These are phyloP conservation scores for Nymphicus hollandicus DNA, from an alignment of 2,113 vertebrate species.

Conservation along the genomic window DNA sequence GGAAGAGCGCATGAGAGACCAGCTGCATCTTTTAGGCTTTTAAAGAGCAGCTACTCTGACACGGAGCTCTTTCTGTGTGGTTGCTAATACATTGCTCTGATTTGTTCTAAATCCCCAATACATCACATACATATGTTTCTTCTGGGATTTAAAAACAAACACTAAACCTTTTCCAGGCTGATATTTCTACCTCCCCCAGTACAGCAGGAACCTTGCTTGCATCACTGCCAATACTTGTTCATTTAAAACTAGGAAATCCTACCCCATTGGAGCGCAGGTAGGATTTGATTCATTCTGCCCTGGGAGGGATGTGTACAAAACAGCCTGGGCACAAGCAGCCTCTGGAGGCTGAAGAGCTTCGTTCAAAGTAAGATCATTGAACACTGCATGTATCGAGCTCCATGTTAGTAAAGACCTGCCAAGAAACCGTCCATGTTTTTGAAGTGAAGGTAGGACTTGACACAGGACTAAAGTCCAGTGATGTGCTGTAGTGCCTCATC, in stretches of 20 bases:
- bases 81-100: background rate
- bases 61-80: constrained; percentile 3
- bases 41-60: constrained; percentile 51
- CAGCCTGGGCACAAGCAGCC: background rate
- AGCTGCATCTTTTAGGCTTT: constrained; percentile 5
- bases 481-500: background rate
- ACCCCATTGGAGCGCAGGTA: background rate
- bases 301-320: background rate
- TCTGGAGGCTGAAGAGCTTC: background rate
- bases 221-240: constrained; percentile 35
- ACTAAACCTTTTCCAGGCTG: constrained; percentile 41
- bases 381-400: background rate
- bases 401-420: background rate
- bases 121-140: constrained; percentile 13
- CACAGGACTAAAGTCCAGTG: background rate
- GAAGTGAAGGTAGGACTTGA: background rate
- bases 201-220: background rate
- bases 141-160: constrained; percentile 43
- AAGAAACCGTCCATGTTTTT: background rate
- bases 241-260: constrained; percentile 26
- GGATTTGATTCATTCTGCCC: background rate
- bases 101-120: background rate
- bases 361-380: background rate
- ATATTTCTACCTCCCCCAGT: background rate
- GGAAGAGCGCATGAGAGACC: background rate